phyloP scores from a whole-genome alignment of 2,113 vertebrate genomes.

The Hiodon tergisus region DNA sequence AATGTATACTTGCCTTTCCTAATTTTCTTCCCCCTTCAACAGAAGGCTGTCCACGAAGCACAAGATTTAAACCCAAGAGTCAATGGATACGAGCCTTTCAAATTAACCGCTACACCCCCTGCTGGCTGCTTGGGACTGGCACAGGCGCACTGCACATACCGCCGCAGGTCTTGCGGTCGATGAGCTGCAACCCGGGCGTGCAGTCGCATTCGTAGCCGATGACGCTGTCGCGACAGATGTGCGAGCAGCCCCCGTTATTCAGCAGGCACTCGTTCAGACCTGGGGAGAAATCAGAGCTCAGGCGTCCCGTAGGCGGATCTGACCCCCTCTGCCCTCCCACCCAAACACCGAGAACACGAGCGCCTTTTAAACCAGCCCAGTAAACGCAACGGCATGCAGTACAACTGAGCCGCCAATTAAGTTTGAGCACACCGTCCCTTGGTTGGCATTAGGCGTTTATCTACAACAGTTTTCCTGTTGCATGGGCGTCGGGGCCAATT shows the following conservation, averaged over 20 bases:
- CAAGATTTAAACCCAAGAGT: too few species aligned
- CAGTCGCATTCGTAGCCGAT: slow-evolving; percentile 92
- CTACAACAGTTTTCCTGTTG: too few species aligned
- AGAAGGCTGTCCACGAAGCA: too few species aligned
- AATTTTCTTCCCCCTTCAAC: not conserved
- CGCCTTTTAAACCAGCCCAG: too few species aligned
- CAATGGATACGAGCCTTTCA: too few species aligned
- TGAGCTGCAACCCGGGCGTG: slow-evolving; percentile 85
- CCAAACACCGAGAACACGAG: too few species aligned
- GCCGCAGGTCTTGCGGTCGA: slow-evolving; percentile 90
- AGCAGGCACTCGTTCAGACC: slow-evolving; percentile 85
- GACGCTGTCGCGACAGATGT: slow-evolving; percentile 85
- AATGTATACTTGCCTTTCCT: not conserved
- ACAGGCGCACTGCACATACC: slow-evolving; percentile 55
- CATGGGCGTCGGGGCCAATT: too few species aligned
- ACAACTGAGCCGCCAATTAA: too few species aligned
- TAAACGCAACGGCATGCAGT: too few species aligned
- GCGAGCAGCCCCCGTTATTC: slow-evolving; percentile 94
- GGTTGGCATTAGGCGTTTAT: too few species aligned
- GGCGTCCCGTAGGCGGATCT: not conserved
- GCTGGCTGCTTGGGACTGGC: not conserved
- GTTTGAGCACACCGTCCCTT: too few species aligned
- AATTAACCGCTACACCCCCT: not conserved
- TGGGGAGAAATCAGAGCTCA: slow-evolving; percentile 44
- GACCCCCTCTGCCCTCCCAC: too few species aligned